These are phyloP conservation scores for Aphidius gifuensis DNA, from an alignment of 1,140 invertebrate species.

Conservation along the genomic window DNA sequence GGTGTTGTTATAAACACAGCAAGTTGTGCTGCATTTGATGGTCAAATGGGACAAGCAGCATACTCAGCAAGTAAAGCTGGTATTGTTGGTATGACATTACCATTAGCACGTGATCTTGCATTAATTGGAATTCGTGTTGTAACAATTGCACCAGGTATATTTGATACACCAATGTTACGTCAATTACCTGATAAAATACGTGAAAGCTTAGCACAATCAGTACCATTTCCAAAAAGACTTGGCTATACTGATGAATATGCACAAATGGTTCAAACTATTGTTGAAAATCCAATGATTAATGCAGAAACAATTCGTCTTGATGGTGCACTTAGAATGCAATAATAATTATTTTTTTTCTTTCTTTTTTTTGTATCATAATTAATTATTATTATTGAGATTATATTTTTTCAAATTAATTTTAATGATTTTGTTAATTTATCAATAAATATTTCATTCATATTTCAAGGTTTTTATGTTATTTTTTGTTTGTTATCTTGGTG, in stretches of 20 bases:
- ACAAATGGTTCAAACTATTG: conserved; percentile 78
- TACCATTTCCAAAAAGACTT: conserved; percentile 85
- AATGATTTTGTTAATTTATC: neutral
- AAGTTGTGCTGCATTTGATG: conserved; percentile 93
- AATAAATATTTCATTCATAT: too few relatives aligned
- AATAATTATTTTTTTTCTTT: conserved; percentile 49
- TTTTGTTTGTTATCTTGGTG: too few relatives aligned
- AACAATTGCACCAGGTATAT: conserved; percentile 90
- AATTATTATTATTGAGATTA: neutral
- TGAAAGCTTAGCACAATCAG: conserved; percentile 67
- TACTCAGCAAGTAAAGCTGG: conserved; percentile 90
- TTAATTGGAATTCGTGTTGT: conserved; percentile 64
- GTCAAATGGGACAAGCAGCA: conserved; percentile 92
- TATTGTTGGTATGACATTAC: conserved; percentile 89
- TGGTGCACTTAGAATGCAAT: conserved; percentile 83
- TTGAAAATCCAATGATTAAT: conserved; percentile 91
- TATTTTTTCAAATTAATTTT: too few relatives aligned
- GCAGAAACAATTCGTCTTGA: conserved; percentile 92
- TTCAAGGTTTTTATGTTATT: too few relatives aligned
- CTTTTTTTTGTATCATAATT: conserved; percentile 3
- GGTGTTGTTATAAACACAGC: conserved; percentile 96
- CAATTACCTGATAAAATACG: conserved; percentile 81
- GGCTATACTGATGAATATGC: conserved; percentile 90
- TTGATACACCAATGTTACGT: conserved; percentile 85
- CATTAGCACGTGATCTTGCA: conserved; percentile 85